phyloP scores from a whole-genome alignment of 2,113 vertebrate species.

The Pomatostomus ruficeps region DNA sequence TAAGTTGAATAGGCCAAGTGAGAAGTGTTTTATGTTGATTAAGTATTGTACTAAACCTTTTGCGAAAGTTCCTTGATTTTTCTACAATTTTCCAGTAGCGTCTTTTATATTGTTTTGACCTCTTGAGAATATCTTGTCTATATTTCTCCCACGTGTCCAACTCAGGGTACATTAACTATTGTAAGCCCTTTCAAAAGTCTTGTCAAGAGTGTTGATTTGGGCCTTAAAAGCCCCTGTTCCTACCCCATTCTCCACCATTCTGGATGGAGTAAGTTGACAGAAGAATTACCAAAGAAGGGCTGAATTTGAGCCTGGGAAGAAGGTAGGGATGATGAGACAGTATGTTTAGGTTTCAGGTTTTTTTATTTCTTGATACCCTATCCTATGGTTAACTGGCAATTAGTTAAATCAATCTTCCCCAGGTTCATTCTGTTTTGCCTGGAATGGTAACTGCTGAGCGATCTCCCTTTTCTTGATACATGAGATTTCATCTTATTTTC shows the following conservation, averaged over 20 bases:
- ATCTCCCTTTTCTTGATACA: neutral
- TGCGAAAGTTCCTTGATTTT: neutral
- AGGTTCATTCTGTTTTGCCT: neutral
- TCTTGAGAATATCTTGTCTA: neutral
- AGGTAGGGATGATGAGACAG: neutral
- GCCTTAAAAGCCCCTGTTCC: neutral
- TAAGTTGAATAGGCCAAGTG: neutral
- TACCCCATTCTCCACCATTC: rapidly evolving
- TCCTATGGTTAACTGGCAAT: neutral
- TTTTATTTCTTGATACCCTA: neutral
- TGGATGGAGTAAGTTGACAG: neutral
- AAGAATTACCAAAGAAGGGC: neutral
- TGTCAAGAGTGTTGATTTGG: neutral
- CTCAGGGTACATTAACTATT: neutral
- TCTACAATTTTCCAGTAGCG: neutral
- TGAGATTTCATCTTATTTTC: neutral
- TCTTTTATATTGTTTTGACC: neutral
- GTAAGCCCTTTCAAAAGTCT: neutral
- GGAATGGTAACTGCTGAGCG: rapidly evolving
- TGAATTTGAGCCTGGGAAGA: neutral
- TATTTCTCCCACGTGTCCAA: neutral
- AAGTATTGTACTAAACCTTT: neutral
- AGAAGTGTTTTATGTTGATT: neutral
- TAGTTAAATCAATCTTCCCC: neutral
- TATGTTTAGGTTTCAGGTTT: neutral